Base-by-base conservation (phyloP, 1,140 invertebrate genomes). In the Pseudomyrmex flavicornis region DNA sequence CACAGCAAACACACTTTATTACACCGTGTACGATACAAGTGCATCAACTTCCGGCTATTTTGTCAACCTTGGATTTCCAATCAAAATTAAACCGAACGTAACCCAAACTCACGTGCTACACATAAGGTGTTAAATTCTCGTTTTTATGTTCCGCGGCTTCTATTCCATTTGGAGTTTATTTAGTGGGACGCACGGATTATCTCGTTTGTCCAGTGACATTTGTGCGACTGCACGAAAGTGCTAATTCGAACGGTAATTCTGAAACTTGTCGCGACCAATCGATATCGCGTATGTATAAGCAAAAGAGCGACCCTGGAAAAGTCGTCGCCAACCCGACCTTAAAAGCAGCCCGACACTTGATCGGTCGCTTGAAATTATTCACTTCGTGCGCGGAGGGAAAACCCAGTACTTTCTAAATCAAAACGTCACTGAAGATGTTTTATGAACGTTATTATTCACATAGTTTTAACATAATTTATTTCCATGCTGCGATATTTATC, bases 151-250 rank as follows among this genome's bases (percentile, higher is more conserved):
- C 12, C 58, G 15, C 35, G 12, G 13, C 22, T 52, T 44, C 22
- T 44, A 66, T 66, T 20, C 2, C 9, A 0, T 10, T 56, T 46
- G 50, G 26, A 20, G 5, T 66, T 66, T n/a, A 46, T 26, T 35
- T 35, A 52, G 10, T 7, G n/a, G 7, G 15, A 17, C 20, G 13
- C 17, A 13, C 10, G 63, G 63, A 15, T 52, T 63, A 76, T 73
- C 61, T 66, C 7, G 68, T 74, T 50, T 80, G 15, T 85, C 68
- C 65, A 85, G 83, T 80, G 85, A 73, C 74, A 85, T 85, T 86
- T 86, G 68, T 35, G 35, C 17, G 20, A 15, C 2, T n/a, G 72
- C 68, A 77, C 20, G 20, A 7, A n/a, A 7, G 52, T 56, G n/a
- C 52, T 48, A 58, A 75, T 70, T 52, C 20, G 17, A 65, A 79